Conservation (phyloP, 2,113 vertebrate species). For the Aptenodytes patagonicus region DNA sequence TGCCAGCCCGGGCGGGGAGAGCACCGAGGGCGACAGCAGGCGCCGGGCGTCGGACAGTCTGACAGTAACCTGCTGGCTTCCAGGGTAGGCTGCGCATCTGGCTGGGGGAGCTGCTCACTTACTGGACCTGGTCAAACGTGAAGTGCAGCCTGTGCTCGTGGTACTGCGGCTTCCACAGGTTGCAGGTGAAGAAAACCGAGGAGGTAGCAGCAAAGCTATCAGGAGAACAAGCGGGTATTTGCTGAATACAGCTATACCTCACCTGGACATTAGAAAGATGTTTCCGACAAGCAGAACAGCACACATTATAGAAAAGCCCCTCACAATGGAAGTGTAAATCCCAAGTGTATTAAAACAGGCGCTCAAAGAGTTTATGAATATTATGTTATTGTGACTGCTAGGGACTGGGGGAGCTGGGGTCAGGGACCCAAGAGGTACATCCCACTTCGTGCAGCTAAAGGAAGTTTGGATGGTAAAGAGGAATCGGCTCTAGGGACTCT, state of each 20-base stretch:
- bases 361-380: not conserved
- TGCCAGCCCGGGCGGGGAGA: too few relatives aligned
- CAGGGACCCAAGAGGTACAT: not conserved
- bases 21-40: accelerated
- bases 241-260: accelerated
- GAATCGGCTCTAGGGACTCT: too few relatives aligned
- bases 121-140: accelerated
- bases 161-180: not conserved
- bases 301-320: not conserved
- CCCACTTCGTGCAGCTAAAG: too few relatives aligned
- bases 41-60: accelerated
- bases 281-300: not conserved
- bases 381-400: not conserved
- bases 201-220: not conserved
- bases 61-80: accelerated
- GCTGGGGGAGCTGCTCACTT: accelerated
- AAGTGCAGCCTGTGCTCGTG: not conserved
- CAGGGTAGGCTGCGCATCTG: accelerated
- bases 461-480: not conserved
- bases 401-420: not conserved
- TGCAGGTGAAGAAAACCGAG: not conserved
- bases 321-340: not conserved
- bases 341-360: too few relatives aligned
- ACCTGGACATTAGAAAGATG: not conserved
- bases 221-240: too few relatives aligned